phyloP scores from a whole-genome alignment of 2,113 vertebrate species.

The Okapia johnstoni region DNA sequence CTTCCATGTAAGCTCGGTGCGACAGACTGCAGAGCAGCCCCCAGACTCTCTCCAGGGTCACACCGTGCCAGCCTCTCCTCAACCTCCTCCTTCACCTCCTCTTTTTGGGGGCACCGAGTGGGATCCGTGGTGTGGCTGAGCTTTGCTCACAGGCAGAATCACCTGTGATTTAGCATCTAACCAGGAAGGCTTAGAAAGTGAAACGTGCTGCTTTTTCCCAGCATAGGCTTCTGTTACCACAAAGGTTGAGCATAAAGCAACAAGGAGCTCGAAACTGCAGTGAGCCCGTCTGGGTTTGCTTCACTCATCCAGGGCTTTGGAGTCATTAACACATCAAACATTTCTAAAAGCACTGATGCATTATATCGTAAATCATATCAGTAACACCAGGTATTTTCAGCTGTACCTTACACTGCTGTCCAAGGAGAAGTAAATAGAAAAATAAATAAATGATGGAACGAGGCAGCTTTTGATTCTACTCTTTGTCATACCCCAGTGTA shows the following conservation, averaged over 20 bases:
- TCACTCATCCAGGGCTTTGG: background rate
- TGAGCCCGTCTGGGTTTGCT: background rate
- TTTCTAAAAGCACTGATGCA: background rate
- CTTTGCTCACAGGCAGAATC: background rate
- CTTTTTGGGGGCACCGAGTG: background rate
- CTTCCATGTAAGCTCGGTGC: background rate
- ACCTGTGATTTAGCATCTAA: background rate
- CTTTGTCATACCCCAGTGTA: background rate
- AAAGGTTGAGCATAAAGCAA: background rate
- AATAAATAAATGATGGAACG: background rate
- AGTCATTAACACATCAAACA: background rate
- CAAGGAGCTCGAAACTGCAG: background rate
- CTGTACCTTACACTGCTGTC: background rate
- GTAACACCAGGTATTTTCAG: background rate
- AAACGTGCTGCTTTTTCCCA: background rate
- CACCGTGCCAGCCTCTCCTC: background rate
- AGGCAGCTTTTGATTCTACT: background rate
- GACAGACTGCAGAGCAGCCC: background rate
- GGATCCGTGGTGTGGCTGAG: background rate
- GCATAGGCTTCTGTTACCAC: background rate
- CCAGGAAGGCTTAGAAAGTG: background rate
- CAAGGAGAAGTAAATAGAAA: slow-evolving; percentile 13
- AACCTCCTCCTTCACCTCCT: background rate
- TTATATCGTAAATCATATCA: background rate
- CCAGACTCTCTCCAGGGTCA: background rate